Base-by-base conservation (phyloP, 2,113 vertebrate species). In the Athene cunicularia region DNA sequence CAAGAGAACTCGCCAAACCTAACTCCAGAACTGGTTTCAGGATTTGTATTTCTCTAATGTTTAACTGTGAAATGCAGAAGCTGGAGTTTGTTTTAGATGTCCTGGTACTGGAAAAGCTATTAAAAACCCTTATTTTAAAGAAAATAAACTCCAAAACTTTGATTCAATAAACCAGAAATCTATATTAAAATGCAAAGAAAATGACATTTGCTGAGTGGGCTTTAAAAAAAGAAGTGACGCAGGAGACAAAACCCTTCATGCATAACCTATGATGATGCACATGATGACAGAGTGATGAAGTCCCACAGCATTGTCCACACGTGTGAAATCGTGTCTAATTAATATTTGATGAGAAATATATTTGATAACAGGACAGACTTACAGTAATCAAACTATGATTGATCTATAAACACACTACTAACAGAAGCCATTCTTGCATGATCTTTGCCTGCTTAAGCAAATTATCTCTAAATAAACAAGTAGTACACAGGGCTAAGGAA, bases 381-480 rank as follows among this genome's bases (percentile, higher is more conserved):
- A 95, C 91, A 91, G 92, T 97, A 98, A 98, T 97, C 97, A 97
- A 98, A 97, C 97, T 71, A 96, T 73, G 95, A 98, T 96, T 84
- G 95, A 98, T 98, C 96, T 90, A 95, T 73, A 82, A 92, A 92
- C 68, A 90, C 81, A 86, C 41, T 64, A 95, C 86, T 95, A 93
- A 97, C 94, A 97, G 97, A 97, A 95, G 14, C 20, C 71, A 93
- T 79, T 92, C 93, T 96, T 9, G 1, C 13, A 26, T 95, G 95
- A 94, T 96, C 95, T 93, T 86, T 72, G 62, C 64, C 59, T 33
- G 49, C 87, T 97, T 97, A 97, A 97, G 95, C 80, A 98, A 97
- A 98, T 98, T 97, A 97, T 95, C 86, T 95, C 82, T 97, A 98
- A 96, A 97, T 96, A 97, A 97, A 98, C 96, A 97, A 97, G 88